Percentiles rank a stretch among this genome's conserved stretches.
phyloP scores from a whole-genome alignment of 2,888 invertebrate species.

The Lithosia quadra region DNA sequence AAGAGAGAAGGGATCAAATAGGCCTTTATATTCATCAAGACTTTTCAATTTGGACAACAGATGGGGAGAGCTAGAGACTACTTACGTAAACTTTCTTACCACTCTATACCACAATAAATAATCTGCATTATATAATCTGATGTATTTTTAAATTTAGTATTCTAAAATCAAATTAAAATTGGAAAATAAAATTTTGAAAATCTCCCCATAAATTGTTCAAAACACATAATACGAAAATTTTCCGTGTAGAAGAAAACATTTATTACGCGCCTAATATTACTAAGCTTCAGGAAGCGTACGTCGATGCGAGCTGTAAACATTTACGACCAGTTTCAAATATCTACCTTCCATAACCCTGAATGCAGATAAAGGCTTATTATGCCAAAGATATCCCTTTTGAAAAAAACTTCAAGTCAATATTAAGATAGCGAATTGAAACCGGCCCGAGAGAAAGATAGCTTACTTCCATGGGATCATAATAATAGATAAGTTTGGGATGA shows the following conservation, averaged over 20 bases:
- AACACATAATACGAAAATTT: slow-evolving; percentile 68
- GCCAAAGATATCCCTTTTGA: slow-evolving; percentile 38
- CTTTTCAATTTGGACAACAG: slow-evolving; percentile 64
- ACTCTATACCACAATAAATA: background rate
- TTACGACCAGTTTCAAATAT: slow-evolving; percentile 82
- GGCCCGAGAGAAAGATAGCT: slow-evolving; percentile 71
- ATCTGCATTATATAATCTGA: background rate
- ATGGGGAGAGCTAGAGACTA: slow-evolving; percentile 54
- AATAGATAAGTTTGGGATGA: slow-evolving; percentile 42
- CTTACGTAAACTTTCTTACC: background rate
- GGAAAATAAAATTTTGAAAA: slow-evolving; percentile 26
- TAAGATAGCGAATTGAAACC: slow-evolving; percentile 76
- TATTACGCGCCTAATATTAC: slow-evolving; percentile 86
- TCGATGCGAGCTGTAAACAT: slow-evolving; percentile 83
- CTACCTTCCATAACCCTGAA: slow-evolving; percentile 62
- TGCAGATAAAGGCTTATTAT: slow-evolving; percentile 45
- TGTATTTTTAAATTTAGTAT: background rate
- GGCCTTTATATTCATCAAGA: slow-evolving; percentile 58
- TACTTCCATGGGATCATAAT: slow-evolving; percentile 72
- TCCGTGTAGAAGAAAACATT: slow-evolving; percentile 83
- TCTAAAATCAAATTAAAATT: background rate
- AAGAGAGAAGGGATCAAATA: slow-evolving; percentile 70
- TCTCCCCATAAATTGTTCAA: slow-evolving; percentile 71
- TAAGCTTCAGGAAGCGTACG: slow-evolving; percentile 85
- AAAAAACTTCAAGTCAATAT: slow-evolving; percentile 43